Evolutionary conservation across 2,113 vertebrate species (phyloP), one percentile per base, ranked within the genome.

Genomic region (Lepus timidus): DNA sequence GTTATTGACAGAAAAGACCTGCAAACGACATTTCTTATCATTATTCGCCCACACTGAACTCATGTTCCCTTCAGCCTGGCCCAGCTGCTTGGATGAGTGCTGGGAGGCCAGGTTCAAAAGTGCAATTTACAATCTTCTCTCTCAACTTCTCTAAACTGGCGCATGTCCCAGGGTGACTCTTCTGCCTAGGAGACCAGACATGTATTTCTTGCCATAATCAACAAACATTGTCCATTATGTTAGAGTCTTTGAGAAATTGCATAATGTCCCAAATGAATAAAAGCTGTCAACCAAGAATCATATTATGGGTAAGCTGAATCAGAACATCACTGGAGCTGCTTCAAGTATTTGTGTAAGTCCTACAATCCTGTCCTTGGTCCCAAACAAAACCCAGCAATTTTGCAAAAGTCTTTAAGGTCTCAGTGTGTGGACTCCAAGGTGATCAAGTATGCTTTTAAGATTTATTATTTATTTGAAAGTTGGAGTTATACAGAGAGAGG

Each of bases 1-100:
- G 94, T 97, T 98, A 98, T 98, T 98, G 98, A 98, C 98, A 97
- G 94, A 96, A 97, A 97, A 98, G 96, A 97, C 96, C 97, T 97
- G 96, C 97, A 97, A 96, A 97, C 10, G 86, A 95, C 96, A 96
- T 97, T 98, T 98, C 98, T 97, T 93, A 96, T 98, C 97, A 97
- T 97, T 96, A 74, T 91, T 97, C 39, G 29, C 52, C 89, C 85
- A 11, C 27, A 82, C 95, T 81, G 91, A 98, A 98, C 91, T 97
- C 49, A 23, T 96, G 95, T 83, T 97, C 82, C 31, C 85, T 80
- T 76, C 87, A 95, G 95, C 51, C 94, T 91, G 68, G 76, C 84
- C 92, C 76, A 70, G 89, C 90, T 97, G 94, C 94, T 96, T 95
- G 31, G 58, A 91, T 85, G 90, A 80, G 81, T 1, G 74, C 90